Evolutionary conservation across 2,888 invertebrate species (phyloP).

Genomic region (Nephrotoma guestfalica): DNA sequence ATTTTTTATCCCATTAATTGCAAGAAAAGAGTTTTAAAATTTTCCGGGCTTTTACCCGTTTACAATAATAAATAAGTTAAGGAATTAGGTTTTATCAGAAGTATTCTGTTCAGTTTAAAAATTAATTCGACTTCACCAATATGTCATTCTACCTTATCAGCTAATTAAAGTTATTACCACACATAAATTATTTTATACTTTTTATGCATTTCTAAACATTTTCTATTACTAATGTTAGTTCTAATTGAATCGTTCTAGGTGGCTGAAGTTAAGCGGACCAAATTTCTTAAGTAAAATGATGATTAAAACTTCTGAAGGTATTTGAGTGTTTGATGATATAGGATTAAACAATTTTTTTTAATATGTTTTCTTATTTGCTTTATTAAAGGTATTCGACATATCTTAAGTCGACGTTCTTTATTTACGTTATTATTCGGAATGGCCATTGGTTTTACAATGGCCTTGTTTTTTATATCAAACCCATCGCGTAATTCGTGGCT

Average conservation of each 20-base stretch:
- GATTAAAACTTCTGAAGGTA: background rate
- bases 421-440: slow-evolving; percentile 28
- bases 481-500: slow-evolving; percentile 20
- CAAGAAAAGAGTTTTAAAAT: no score
- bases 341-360: no score
- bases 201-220: no score
- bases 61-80: no score
- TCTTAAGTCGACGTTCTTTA: slow-evolving; percentile 20
- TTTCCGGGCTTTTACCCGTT: no score
- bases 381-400: background rate
- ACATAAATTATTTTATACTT: no score
- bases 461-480: slow-evolving; percentile 24
- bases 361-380: background rate
- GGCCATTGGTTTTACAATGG: slow-evolving; percentile 29
- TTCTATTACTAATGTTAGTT: background rate
- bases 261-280: background rate
- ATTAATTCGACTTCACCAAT: no score
- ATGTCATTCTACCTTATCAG: no score
- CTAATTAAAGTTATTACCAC: no score
- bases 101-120: no score
- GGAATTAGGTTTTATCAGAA: no score
- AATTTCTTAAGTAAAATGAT: background rate
- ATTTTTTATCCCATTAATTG: no score
- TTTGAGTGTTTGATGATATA: background rate
- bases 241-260: background rate